Evolutionary conservation across 2,888 invertebrate genomes (phyloP).

Genomic region (Belgica antarctica): DNA sequence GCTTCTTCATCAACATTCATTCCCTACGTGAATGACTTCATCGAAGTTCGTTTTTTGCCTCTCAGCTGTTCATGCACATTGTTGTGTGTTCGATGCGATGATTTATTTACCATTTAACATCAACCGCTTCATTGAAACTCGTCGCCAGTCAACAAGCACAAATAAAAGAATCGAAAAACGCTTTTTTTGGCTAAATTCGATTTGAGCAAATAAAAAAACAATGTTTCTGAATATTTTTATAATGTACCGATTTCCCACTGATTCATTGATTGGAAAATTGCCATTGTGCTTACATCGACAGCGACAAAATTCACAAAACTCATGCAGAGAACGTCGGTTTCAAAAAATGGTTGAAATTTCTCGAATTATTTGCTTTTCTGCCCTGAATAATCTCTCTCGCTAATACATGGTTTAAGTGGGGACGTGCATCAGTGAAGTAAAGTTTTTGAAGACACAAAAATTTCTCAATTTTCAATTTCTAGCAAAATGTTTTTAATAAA

Average conservation of each 20-base stretch:
- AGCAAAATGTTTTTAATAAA: too few species aligned
- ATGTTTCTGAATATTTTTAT: conserved; percentile 27
- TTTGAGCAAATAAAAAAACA: conserved; percentile 24
- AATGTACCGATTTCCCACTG: conserved; percentile 41
- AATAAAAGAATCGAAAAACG: not conserved
- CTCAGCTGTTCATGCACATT: too few species aligned
- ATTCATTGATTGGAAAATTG: conserved; percentile 43
- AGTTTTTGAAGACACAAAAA: not conserved
- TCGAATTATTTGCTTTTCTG: too few species aligned
- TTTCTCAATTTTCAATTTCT: too few species aligned
- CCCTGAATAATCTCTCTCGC: not conserved
- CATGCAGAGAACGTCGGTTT: not conserved
- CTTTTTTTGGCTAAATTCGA: not conserved
- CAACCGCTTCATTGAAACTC: conserved; percentile 20
- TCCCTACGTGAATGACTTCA: conserved; percentile 26
- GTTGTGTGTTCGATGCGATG: not conserved
- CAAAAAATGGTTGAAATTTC: not conserved
- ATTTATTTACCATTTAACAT: conserved; percentile 24
- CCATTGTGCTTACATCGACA: conserved; percentile 30
- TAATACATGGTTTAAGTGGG: not conserved
- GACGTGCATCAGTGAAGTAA: too few species aligned
- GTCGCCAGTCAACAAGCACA: not conserved
- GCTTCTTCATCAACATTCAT: not conserved
- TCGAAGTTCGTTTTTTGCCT: not conserved
- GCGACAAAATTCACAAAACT: conserved; percentile 35